A percentile compares a stretch with the other conserved stretches of the same genome.
phyloP scores from a whole-genome alignment of 2,888 invertebrate genomes.

The Athetis lepigone region DNA sequence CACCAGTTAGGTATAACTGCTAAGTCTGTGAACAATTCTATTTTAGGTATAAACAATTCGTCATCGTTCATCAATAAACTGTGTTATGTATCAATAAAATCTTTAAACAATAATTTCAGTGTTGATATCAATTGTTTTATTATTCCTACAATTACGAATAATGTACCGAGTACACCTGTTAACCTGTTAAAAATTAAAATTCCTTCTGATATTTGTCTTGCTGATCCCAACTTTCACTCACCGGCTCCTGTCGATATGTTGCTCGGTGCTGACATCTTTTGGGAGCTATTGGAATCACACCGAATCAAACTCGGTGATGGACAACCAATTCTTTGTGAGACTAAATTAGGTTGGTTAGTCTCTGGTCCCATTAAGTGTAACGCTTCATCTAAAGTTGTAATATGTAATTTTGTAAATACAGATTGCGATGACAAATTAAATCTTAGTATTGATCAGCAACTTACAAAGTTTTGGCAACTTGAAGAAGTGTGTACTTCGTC shows the following conservation, averaged over 20 bases:
- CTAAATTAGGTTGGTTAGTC: not conserved
- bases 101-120: too few species aligned
- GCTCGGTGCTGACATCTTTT: too few species aligned
- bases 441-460: not conserved
- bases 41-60: conserved; percentile 50
- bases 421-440: not conserved
- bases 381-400: not conserved
- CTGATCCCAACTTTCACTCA: too few species aligned
- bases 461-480: not conserved
- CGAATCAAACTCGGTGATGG: not conserved
- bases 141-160: not conserved
- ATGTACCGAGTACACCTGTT: not conserved
- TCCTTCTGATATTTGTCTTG: too few species aligned
- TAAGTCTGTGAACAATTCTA: conserved; percentile 23
- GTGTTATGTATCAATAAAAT: too few species aligned
- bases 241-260: too few species aligned
- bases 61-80: conserved; percentile 34
- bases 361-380: not conserved
- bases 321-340: not conserved
- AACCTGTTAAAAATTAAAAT: too few species aligned
- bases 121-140: not conserved
- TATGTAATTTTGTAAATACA: not conserved
- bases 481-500: not conserved
- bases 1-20: conserved; percentile 29
- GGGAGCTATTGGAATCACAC: too few species aligned